Percentiles rank a stretch among this genome's conserved stretches.
Conservation (phyloP, 1,140 invertebrate species). For the Cardiocondyla obscurior region DNA sequence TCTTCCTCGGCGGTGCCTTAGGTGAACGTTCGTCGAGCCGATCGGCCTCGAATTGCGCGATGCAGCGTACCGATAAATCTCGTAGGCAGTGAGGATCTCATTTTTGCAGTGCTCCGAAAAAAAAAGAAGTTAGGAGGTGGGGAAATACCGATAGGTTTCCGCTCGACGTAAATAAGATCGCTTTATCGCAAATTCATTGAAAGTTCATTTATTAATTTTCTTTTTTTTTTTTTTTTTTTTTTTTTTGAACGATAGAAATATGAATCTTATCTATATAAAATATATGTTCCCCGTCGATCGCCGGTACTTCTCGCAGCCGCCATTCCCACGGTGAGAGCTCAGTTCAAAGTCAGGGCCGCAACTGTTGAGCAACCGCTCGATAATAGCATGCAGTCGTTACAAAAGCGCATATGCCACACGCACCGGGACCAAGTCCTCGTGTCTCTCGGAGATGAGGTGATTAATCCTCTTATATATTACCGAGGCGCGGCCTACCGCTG, state of each 20-base stretch:
- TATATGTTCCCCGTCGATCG: slow-evolving; percentile 31
- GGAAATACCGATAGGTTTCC: background rate
- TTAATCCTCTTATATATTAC: slow-evolving; percentile 10
- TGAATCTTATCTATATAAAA: background rate
- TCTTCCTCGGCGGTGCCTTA: slow-evolving; percentile 57
- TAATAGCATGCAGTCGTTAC: slow-evolving; percentile 44
- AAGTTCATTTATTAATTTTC: too few relatives aligned
- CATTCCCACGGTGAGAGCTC: slow-evolving; percentile 66
- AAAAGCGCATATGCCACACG: slow-evolving; percentile 11
- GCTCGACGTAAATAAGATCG: background rate
- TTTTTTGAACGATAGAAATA: background rate
- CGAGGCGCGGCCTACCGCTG: background rate
- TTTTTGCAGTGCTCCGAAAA: background rate
- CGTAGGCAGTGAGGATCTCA: background rate
- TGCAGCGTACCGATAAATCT: background rate
- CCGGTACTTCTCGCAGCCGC: slow-evolving; percentile 27
- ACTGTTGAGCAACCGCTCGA: slow-evolving; percentile 60
- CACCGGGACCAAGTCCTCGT: slow-evolving; percentile 10
- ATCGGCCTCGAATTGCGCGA: slow-evolving; percentile 11
- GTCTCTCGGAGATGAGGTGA: slow-evolving; percentile 41
- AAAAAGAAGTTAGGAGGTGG: background rate
- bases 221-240: too few relatives aligned
- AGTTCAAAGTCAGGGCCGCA: slow-evolving; percentile 76
- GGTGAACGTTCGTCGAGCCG: slow-evolving; percentile 24
- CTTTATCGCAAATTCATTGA: background rate